Evolutionary conservation across 2,113 vertebrate genomes (phyloP), one percentile per base, ranked within the genome.

Genomic region (Uropsilus gracilis): DNA sequence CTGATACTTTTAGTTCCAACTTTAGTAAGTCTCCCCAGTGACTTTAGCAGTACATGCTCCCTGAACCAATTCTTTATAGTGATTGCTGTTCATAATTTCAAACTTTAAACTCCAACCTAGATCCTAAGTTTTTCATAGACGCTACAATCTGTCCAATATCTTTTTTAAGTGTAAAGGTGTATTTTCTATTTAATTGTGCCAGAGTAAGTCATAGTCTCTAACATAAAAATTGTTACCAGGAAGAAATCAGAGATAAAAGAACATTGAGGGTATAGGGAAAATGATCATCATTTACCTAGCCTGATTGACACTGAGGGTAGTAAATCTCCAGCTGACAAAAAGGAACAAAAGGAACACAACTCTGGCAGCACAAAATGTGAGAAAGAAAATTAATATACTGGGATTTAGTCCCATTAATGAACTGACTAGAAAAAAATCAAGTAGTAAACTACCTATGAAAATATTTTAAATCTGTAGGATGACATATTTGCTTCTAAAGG

Each of bases 131-230:
- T 86, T 89, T 80, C 55, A 92, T n/a, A 64, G 14, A 55, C 34
- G 84, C 24, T 20, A 73, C 66, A 80, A 91, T 61, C 32, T 75
- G 0, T 14, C 22, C 20, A 59, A 14, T 90, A 68, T 42, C 37
- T 26, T 85, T 90, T 39, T 84, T 59, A 48, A 53, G 88, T n/a
- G 28, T 48, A 55, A 24, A 61, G 14, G 22, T 50, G 48, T 83
- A 78, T 73, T 94, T 94, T 71, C 44, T 57, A 57, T 46, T 80
- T 75, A 71, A 73, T 37, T 80, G 57, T 85, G 37, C n/a, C 18
- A 75, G 5, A 85, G 17, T 57, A 91, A 85, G 28, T 81, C 59
- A 87, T 7, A 0, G 6, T 88, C 28, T 75, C 32, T 57, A 69
- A 90, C 22, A 80, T 48, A 63, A 83, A 91, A 91, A 80, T 57